Conservation (phyloP, 53 echinoderm and acorn worm species). For the Holothuria leucospilota region DNA sequence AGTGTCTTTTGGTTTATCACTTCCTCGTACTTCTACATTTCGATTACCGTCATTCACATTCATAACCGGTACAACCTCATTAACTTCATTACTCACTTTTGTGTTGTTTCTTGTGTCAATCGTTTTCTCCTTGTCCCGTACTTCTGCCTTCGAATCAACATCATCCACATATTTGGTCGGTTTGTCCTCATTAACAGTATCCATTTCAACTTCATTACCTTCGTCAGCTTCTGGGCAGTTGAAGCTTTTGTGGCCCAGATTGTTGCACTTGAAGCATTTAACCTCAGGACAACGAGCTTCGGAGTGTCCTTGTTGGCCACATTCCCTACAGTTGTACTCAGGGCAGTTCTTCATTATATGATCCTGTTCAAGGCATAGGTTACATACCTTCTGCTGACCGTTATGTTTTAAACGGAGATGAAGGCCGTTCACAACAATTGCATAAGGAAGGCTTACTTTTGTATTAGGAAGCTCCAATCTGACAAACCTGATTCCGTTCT, state of each 20-base stretch:
- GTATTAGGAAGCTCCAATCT: not conserved
- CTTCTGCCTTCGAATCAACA: too few relatives aligned
- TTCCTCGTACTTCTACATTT: too few relatives aligned
- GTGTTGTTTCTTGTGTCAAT: too few relatives aligned
- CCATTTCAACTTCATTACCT: not conserved
- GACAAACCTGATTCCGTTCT: not conserved
- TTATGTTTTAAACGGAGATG: constrained; percentile 22
- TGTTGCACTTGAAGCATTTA: constrained; percentile 4
- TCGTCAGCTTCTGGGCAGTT: not conserved
- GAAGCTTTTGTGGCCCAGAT: constrained; percentile 25
- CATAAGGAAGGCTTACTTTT: constrained; percentile 1
- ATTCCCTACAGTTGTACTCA: constrained; percentile 4
- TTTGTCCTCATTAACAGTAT: too few relatives aligned
- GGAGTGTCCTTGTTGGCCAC: constrained; percentile 2
- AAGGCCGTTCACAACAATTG: not conserved
- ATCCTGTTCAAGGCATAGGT: not conserved
- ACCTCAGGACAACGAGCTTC: not conserved
- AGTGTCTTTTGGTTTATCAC: too few relatives aligned
- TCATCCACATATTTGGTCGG: too few relatives aligned
- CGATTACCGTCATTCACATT: too few relatives aligned
- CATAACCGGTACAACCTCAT: too few relatives aligned
- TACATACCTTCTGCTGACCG: constrained; percentile 11
- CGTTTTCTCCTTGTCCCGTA: too few relatives aligned
- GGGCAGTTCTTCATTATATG: constrained; percentile 5
- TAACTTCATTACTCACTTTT: too few relatives aligned